These are phyloP conservation scores for Pygmarrhopalites habei DNA, from an alignment of 1,140 invertebrate species.

Conservation along the genomic window DNA sequence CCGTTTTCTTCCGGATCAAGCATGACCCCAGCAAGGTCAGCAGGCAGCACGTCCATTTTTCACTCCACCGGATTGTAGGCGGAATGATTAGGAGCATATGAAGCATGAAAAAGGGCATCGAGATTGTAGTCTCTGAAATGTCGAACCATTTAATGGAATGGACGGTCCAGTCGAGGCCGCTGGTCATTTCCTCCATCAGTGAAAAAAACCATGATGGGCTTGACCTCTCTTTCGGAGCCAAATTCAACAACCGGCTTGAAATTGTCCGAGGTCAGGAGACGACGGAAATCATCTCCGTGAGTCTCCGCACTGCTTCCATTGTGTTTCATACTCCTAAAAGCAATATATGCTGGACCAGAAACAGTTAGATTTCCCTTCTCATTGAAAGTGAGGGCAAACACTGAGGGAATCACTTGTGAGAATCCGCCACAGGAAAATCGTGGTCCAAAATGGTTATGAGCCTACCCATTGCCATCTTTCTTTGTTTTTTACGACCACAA, in stretches of 20 bases:
- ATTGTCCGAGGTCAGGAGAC: constrained; percentile 36
- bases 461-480: too few species aligned
- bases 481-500: too few species aligned
- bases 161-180: constrained; percentile 39
- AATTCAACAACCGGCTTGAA: too few species aligned
- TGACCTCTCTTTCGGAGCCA: constrained; percentile 39
- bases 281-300: constrained; percentile 43
- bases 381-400: constrained; percentile 41
- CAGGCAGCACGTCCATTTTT: constrained; percentile 44
- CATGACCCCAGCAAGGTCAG: constrained; percentile 43
- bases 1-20: constrained; percentile 43
- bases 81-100: constrained; percentile 44
- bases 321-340: constrained; percentile 44
- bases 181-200: constrained; percentile 45
- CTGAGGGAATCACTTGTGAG: constrained; percentile 41
- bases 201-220: constrained; percentile 44
- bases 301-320: constrained; percentile 40
- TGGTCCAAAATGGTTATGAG: too few species aligned
- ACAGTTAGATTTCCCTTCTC: constrained; percentile 41
- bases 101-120: constrained; percentile 44
- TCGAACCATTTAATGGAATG: constrained; percentile 26
- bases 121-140: constrained; percentile 38
- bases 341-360: constrained; percentile 44
- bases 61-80: constrained; percentile 43
- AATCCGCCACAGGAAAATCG: too few species aligned